Evolutionary conservation across 2,113 vertebrate genomes (phyloP), one percentile per base, ranked within the genome.

Genomic region (Vimba vimba): DNA sequence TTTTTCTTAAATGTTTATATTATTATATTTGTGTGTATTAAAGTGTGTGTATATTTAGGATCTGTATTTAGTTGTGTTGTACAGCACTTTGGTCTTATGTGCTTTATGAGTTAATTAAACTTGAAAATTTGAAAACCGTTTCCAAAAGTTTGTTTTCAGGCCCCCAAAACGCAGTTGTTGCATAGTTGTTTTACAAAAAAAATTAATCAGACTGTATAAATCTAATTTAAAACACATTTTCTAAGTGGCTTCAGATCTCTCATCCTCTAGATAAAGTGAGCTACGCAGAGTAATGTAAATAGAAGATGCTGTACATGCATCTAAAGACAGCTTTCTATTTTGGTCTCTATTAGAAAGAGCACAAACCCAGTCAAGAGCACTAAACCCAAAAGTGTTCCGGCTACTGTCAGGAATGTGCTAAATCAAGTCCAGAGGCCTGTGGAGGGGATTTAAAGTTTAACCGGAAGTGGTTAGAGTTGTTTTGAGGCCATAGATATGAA

Each of bases 291-390:
- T 74, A 74, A 45, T 47, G 71, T 25, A 25, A 25, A 15, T 47
- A 27, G 39, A 1, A 21, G 55, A 62, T 30, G 52, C n/a, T 21
- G 5, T 25, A 52, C 36, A 83, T 79, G 85, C 27, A 86, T 13
- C 86, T 79, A 57, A 79, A 71, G 74, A 68, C 66, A 25, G 50
- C 52, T 76, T 84, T 85, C 66, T 87, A 77, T 82, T 85, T 81
- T 78, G 36, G 66, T 45, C 25, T 62, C 52, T 75, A 55, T 45
- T 33, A 25, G 75, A 71, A 77, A n/a, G 25, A 30, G 75, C 36
- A 33, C 17, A 79, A 62, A 52, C 73, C 47, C 27, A 73, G 74
- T 23, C 86, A 74, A 33, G 57, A 13, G 39, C 21, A 25, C 73
- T 6, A 64, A 77, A 84, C 15, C 39, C 27, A 64, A 74, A 74